Evolutionary conservation across 2,888 invertebrate species (phyloP).

Genomic region (Drosophila mulleri): DNA sequence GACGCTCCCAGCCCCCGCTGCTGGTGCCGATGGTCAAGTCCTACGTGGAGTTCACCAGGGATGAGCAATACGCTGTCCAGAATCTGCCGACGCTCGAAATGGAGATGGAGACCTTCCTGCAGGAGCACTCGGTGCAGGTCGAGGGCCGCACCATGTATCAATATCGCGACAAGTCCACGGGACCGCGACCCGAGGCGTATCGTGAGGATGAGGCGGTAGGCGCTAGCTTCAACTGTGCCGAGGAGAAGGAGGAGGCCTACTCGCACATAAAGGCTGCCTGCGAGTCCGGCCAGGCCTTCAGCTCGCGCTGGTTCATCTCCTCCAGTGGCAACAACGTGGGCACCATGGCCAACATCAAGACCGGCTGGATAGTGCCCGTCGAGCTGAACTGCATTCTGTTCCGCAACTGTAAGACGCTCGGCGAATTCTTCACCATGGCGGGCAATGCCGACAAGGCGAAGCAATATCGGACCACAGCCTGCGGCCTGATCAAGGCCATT

Average conservation of each 20-base stretch:
- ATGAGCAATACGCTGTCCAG: constrained; percentile 88
- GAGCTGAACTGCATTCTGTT: constrained; percentile 95
- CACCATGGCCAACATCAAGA: constrained; percentile 90
- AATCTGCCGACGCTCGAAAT: constrained; percentile 89
- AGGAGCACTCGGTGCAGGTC: constrained; percentile 89
- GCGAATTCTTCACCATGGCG: constrained; percentile 88
- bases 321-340: constrained; percentile 89
- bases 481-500: constrained; percentile 87
- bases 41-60: constrained; percentile 90
- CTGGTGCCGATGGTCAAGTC: constrained; percentile 93
- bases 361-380: constrained; percentile 93
- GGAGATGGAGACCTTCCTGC: constrained; percentile 94
- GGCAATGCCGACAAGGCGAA: constrained; percentile 87
- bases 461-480: constrained; percentile 88
- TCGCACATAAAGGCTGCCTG: constrained; percentile 95
- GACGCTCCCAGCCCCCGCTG: constrained; percentile 93
- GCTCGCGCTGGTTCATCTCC: constrained; percentile 93
- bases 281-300: constrained; percentile 98
- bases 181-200: constrained; percentile 96
- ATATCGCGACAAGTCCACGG: constrained; percentile 91
- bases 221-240: constrained; percentile 85
- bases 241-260: constrained; percentile 89
- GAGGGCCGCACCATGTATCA: constrained; percentile 89
- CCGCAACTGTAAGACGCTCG: constrained; percentile 91
- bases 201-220: constrained; percentile 89